Evolutionary conservation across 2,888 invertebrate species (phyloP), one percentile per base, ranked within the genome.

Genomic region (Punctoribates punctum): DNA sequence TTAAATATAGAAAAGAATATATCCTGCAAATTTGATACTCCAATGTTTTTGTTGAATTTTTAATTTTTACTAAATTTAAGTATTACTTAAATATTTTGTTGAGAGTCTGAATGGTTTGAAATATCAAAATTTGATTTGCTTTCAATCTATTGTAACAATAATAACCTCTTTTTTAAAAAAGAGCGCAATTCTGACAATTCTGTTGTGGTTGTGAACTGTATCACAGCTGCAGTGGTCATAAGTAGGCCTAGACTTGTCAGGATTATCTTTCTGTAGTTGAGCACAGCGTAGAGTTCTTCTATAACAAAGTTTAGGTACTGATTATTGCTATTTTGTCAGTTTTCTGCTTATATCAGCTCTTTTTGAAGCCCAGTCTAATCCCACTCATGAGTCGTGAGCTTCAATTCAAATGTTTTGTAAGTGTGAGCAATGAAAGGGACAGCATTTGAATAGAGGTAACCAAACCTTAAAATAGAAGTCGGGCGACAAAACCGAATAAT

Each of bases 261-360:
- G 70, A 70, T 70, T 70, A 70, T 70, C 70, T 70, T 70, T 70
- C 70, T 70, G 42, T 70, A 20, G 15, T 70, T 38, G 11, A 70
- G 20, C 27, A 9, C 23, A 57, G 13, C 17, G 13, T 48, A 48
- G 11, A 17, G 46, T 48, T 48, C 46, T 17, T 48, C 23, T 57
- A 57, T 67, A 17, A n/a, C 38, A 27, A 67, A 38, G 67, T 67
- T 67, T 67, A 34, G n/a, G 67, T 38, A 42, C 38, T 70, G 38
- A n/a, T 70, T 29, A 29, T 38, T 70, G 70, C 70, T 29, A 70
- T 34, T 70, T 70, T 70, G 70, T 46, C 70, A 42, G 70, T 46
- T 70, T 29, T 57, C 5, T n/a, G 20, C 54, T n/a, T 17, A 25
- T 23, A n/a, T 57, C 20, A 57, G 57, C 25, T 57, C 57, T 34